phyloP scores from a whole-genome alignment of 1,140 invertebrate genomes.

The Sycophila sp. region DNA sequence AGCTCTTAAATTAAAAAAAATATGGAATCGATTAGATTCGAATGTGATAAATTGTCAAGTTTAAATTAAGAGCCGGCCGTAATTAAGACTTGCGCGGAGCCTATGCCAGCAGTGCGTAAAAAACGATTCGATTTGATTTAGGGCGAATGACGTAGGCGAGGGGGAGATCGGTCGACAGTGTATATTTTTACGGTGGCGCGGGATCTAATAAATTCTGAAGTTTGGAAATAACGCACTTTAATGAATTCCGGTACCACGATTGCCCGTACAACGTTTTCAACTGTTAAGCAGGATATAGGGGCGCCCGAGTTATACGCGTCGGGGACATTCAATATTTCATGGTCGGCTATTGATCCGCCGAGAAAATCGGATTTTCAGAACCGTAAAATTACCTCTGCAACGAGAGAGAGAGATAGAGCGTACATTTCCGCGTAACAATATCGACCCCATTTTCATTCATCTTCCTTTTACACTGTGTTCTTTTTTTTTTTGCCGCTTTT shows the following conservation, averaged over 20 bases:
- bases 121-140: constrained; percentile 14
- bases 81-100: too few species aligned
- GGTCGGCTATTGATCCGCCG: background rate
- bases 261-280: background rate
- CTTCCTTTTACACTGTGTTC: too few species aligned
- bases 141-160: too few species aligned
- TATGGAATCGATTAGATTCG: too few species aligned
- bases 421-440: background rate
- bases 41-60: too few species aligned
- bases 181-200: background rate
- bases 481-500: background rate
- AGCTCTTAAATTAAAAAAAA: too few species aligned
- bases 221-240: constrained; percentile 22
- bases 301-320: background rate
- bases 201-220: constrained; percentile 26
- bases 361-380: constrained; percentile 22
- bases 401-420: background rate
- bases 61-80: too few species aligned
- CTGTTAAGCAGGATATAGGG: constrained; percentile 29
- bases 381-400: constrained; percentile 10
- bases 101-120: too few species aligned
- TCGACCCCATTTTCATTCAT: too few species aligned
- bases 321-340: constrained; percentile 22
- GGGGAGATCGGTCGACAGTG: too few species aligned
- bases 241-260: constrained; percentile 31